These are phyloP conservation scores for Merluccius polli DNA, from an alignment of 2,797 vertebrate genomes.

Conservation along the genomic window DNA sequence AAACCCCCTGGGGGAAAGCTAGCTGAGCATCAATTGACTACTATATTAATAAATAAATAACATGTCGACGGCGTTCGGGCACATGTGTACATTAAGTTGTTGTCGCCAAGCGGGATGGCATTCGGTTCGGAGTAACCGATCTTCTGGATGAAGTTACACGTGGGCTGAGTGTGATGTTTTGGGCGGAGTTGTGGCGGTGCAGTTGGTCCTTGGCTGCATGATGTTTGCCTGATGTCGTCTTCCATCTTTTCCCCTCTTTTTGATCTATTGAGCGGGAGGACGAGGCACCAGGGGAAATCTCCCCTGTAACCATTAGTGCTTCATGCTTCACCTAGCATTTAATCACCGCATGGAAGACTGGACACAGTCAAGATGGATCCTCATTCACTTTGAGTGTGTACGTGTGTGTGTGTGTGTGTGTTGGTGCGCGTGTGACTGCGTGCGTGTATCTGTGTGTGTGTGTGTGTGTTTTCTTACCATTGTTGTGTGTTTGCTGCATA, in stretches of 20 bases:
- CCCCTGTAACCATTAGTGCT: slow-evolving; percentile 42
- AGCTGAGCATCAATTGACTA: neutral
- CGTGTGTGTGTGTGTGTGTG: slow-evolving; percentile 3
- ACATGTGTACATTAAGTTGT: neutral
- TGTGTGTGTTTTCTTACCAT: neutral
- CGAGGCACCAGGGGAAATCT: slow-evolving; percentile 52
- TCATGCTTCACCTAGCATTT: slow-evolving; percentile 55
- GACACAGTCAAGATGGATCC: slow-evolving; percentile 42
- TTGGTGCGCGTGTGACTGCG: neutral
- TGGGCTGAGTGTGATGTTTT: neutral
- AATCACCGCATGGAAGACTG: slow-evolving; percentile 49
- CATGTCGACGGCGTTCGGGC: neutral
- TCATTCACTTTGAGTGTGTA: slow-evolving; percentile 2
- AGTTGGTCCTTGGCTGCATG: slow-evolving; percentile 31
- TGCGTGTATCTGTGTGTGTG: neutral
- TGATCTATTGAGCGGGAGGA: slow-evolving; percentile 36
- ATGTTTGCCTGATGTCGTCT: slow-evolving; percentile 41
- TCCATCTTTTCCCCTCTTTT: slow-evolving; percentile 39
- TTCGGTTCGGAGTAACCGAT: neutral
- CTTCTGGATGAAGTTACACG: neutral
- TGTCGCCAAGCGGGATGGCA: neutral
- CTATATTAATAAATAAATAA: neutral
- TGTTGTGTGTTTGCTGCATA: neutral
- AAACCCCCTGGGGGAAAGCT: neutral
- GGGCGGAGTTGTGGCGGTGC: slow-evolving; percentile 12